Evolutionary conservation across 2,797 vertebrate species (phyloP).

Genomic region (Otolemur crassicaudatus): DNA sequence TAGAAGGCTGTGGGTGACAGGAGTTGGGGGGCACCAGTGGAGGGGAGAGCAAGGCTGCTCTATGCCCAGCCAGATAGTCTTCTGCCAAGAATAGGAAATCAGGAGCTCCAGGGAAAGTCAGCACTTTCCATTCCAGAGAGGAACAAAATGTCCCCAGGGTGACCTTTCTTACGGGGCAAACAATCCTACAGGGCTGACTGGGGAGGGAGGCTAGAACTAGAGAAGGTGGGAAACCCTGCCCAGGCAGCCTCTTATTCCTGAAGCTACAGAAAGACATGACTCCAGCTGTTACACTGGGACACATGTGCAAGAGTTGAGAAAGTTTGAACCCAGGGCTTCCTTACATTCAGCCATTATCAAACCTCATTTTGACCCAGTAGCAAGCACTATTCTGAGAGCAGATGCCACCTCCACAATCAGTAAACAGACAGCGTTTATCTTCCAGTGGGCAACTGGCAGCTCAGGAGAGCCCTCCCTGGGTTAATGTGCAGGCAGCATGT

Average conservation of each 20-base stretch:
- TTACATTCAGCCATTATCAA: constrained; percentile 17
- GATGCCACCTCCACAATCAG: neutral
- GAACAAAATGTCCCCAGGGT: constrained; percentile 78
- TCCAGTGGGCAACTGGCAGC: neutral
- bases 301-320: neutral
- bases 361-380: constrained; percentile 15
- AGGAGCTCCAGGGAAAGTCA: constrained; percentile 78
- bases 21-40: neutral
- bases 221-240: neutral
- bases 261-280: neutral
- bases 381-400: constrained; percentile 12
- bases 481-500: neutral
- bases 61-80: constrained; percentile 48
- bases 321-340: constrained; percentile 1
- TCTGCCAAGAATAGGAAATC: constrained; percentile 74
- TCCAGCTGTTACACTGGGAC: neutral
- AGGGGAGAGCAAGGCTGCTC: neutral
- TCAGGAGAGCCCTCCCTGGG: neutral
- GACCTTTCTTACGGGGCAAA: constrained; percentile 78
- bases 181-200: constrained; percentile 56
- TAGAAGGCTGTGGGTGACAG: neutral
- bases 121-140: constrained; percentile 76
- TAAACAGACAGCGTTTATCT: neutral
- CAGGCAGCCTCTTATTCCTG: neutral
- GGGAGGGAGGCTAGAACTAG: constrained; percentile 12